Evolutionary conservation across 92 coral and sea anemone genomes (phyloP).

Genomic region (Epizoanthus rinbou): DNA sequence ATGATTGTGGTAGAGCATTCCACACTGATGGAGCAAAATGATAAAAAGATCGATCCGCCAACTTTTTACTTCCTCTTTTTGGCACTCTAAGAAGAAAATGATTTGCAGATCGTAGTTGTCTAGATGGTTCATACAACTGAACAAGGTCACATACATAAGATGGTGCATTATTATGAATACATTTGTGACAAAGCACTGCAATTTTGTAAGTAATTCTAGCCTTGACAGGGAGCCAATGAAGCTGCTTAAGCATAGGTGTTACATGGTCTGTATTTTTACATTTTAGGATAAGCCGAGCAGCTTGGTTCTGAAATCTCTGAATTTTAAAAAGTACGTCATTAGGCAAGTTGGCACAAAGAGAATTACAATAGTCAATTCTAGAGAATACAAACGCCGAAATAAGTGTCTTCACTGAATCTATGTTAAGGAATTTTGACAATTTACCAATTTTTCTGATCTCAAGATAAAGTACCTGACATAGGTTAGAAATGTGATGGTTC

Average conservation of each 20-base stretch:
- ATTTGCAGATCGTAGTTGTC: too few species aligned
- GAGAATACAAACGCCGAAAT: not conserved
- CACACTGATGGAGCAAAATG: too few species aligned
- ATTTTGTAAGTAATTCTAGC: not conserved
- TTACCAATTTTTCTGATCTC: not conserved
- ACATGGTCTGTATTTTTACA: not conserved
- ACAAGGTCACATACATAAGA: too few species aligned
- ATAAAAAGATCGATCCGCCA: too few species aligned
- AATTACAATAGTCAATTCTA: not conserved
- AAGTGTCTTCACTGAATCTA: not conserved
- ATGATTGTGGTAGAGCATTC: too few species aligned
- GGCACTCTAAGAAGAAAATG: too few species aligned
- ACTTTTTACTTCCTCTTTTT: too few species aligned
- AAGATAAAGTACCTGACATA: not conserved
- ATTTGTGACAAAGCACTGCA: not conserved
- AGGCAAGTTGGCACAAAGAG: not conserved
- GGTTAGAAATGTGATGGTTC: not conserved
- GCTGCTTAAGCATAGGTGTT: not conserved
- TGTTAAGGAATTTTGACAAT: not conserved
- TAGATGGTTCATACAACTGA: too few species aligned
- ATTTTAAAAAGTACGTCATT: not conserved
- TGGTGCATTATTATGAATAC: too few species aligned
- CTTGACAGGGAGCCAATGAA: conserved; percentile 1
- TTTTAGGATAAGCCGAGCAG: not conserved
- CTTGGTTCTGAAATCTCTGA: not conserved